phyloP scores from a whole-genome alignment of 2,888 invertebrate genomes.

The Ormyrus labotus region DNA sequence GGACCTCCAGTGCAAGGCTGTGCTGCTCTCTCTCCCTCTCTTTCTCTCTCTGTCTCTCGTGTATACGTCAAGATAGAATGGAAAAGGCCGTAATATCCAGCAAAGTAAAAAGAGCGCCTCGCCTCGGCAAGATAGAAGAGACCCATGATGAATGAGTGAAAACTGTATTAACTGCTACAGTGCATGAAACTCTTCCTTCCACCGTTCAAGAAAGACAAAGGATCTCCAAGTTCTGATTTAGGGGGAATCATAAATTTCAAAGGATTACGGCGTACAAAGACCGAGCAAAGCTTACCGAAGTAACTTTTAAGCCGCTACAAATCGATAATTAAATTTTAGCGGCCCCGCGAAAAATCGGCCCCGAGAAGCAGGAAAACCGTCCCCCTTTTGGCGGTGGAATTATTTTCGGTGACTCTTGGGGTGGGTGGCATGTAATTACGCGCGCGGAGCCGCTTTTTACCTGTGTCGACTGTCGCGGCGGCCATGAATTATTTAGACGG shows the following conservation, averaged over 20 bases:
- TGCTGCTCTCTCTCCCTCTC: neutral
- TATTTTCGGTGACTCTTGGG: neutral
- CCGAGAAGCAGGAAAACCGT: neutral
- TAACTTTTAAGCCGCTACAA: slow-evolving; percentile 40
- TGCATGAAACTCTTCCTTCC: slow-evolving; percentile 44
- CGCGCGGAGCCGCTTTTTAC: slow-evolving; percentile 32
- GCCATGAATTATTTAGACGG: slow-evolving; percentile 63
- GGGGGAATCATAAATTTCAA: slow-evolving; percentile 53
- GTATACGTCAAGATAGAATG: slow-evolving; percentile 1
- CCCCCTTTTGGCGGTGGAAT: neutral
- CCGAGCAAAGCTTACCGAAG: neutral
- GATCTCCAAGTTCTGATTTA: slow-evolving; percentile 52
- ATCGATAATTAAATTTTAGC: slow-evolving; percentile 47
- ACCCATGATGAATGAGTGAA: slow-evolving; percentile 52
- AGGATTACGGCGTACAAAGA: slow-evolving; percentile 42
- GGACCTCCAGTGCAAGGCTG: neutral
- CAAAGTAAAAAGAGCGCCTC: slow-evolving; percentile 14
- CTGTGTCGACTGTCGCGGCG: slow-evolving; percentile 44
- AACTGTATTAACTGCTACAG: slow-evolving; percentile 50
- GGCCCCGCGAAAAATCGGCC: neutral
- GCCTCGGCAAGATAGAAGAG: neutral
- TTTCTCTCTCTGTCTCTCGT: neutral
- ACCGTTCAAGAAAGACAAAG: slow-evolving; percentile 47
- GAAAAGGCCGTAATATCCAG: slow-evolving; percentile 11
- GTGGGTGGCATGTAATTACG: neutral